A percentile compares a stretch with the other conserved stretches of the same genome.
Evolutionary conservation across 2,797 vertebrate species (phyloP).

Genomic region (Centropyge bicolor): DNA sequence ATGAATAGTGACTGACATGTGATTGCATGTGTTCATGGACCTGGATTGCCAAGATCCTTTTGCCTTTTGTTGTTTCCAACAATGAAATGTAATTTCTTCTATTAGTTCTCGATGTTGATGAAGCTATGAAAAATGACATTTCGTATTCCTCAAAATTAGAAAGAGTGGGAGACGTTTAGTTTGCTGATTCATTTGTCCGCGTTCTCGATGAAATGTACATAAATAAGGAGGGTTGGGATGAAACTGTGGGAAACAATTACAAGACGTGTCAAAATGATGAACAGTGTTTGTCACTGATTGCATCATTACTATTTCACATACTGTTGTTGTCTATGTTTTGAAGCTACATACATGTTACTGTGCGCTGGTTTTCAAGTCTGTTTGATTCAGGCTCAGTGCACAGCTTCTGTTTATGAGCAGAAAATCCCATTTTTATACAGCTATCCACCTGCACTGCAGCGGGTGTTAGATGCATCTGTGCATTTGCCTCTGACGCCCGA

Average conservation of each 20-base stretch:
- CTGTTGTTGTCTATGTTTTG: not conserved
- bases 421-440: conserved; percentile 46
- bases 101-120: conserved; percentile 34
- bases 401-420: conserved; percentile 46
- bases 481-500: conserved; percentile 38
- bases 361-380: not conserved
- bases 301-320: not conserved
- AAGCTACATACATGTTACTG: conserved; percentile 4
- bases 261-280: not conserved
- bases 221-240: not conserved
- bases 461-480: conserved; percentile 59
- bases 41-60: conserved; percentile 52
- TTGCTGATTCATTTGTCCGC: conserved; percentile 9
- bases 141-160: not conserved
- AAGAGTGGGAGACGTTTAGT: not conserved
- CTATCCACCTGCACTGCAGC: conserved; percentile 40
- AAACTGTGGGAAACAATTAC: conserved; percentile 7
- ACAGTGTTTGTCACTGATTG: not conserved
- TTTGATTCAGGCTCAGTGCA: not conserved
- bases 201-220: conserved; percentile 6
- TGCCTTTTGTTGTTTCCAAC: conserved; percentile 61
- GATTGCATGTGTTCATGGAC: conserved; percentile 53
- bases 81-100: conserved; percentile 58
- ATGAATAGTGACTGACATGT: conserved; percentile 71
- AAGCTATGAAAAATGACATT: conserved; percentile 33